phyloP scores from a whole-genome alignment of 2,888 invertebrate genomes.

The Euplexia lucipara region DNA sequence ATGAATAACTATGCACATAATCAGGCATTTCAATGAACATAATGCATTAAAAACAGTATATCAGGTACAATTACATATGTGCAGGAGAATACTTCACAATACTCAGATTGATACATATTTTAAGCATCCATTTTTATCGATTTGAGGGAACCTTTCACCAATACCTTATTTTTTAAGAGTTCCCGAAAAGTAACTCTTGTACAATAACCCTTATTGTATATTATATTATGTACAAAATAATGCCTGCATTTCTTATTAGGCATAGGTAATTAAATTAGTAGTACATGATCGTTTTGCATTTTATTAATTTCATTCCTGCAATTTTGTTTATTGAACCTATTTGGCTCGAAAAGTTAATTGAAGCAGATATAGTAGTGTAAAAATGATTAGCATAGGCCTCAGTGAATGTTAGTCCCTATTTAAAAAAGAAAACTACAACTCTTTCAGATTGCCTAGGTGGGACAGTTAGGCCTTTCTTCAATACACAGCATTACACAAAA shows the following conservation, averaged over 20 bases:
- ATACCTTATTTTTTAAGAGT: constrained; percentile 5
- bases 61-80: constrained; percentile 76
- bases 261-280: constrained; percentile 14
- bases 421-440: constrained; percentile 5
- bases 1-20: constrained; percentile 68
- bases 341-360: constrained; percentile 24
- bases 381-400: constrained; percentile 25
- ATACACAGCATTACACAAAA: constrained; percentile 37
- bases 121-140: constrained; percentile 29
- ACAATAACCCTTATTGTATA: constrained; percentile 20
- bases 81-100: constrained; percentile 54
- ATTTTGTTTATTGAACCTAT: too few species aligned
- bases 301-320: too few species aligned
- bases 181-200: constrained; percentile 16
- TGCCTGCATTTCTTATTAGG: background rate
- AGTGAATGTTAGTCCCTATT: background rate
- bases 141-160: constrained; percentile 17
- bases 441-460: constrained; percentile 2
- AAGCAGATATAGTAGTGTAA: constrained; percentile 16
- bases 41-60: constrained; percentile 67
- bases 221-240: constrained; percentile 29
- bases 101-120: constrained; percentile 51
- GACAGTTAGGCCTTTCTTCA: constrained; percentile 53
- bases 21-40: constrained; percentile 60
- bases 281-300: constrained; percentile 18